Evolutionary conservation across 2,888 invertebrate genomes (phyloP), one percentile per base, ranked within the genome.

Genomic region (Sericinus montela): DNA sequence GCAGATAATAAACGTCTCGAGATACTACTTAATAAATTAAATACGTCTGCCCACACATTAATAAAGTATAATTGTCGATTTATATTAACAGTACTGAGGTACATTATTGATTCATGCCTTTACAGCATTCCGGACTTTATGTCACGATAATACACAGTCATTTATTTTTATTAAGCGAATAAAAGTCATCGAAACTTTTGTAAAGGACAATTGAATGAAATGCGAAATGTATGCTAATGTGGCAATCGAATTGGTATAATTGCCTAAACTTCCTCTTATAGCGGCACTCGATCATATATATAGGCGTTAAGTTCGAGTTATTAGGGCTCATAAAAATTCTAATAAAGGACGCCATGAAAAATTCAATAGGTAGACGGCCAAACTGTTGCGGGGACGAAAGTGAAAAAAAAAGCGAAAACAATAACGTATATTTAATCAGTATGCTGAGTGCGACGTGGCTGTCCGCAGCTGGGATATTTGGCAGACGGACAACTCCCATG

Each of bases 391-490:
- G 67, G 67, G 75, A 76, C 62, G 78, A 81, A 79, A 82, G 79
- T 81, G 72, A 82, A 82, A 80, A 78, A 77, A 79, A 48, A n/a
- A 78, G 71, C 67, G 70, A 75, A 78, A 80, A 84, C 80, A 83
- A 85, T 82, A 81, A 81, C 72, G 74, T 60, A 64, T 67, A 72
- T 77, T 75, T 76, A 77, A 86, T 86, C 84, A 80, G 84, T 83
- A 86, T 88, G 83, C 88, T 72, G 74, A 64, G 65, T 69, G 71
- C 74, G 72, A 57, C 62, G 65, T 66, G 67, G 69, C 69, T 74
- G 80, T 79, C 76, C 77, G 72, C 83, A 81, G 80, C 80, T 79
- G 83, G 74, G 75, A 70, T 74, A 80, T 86, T 88, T 87, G 86
- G 84, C 85, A 82, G 75, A 62, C 69, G 72, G 69, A 78, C 78